A percentile compares a stretch with the other conserved stretches of the same genome.
These are phyloP conservation scores for Xestobium rufovillosum DNA, from an alignment of 2,888 invertebrate species.

Conservation along the genomic window DNA sequence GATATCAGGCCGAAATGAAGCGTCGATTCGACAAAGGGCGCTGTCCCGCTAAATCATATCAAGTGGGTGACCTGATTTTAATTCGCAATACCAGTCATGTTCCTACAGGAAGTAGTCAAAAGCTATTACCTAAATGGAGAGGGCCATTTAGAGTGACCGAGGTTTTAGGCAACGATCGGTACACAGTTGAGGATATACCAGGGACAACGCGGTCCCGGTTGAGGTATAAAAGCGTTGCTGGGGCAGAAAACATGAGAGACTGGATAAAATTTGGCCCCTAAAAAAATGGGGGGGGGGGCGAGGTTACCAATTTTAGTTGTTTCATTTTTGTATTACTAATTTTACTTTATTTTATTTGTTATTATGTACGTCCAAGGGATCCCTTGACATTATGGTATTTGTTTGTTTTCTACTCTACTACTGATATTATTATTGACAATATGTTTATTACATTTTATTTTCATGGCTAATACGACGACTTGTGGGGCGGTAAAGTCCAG, in stretches of 20 bases:
- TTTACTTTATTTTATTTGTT: no score
- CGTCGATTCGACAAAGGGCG: conserved; percentile 15
- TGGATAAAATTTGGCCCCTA: conserved; percentile 13
- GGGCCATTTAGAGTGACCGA: conserved; percentile 14
- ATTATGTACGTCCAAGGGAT: no score
- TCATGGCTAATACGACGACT: no score
- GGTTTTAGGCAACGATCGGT: conserved; percentile 12
- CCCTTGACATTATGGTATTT: no score
- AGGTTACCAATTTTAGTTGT: no score
- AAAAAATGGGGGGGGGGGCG: no score
- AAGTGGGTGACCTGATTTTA: conserved; percentile 16
- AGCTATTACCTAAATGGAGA: no score
- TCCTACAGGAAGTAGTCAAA: conserved; percentile 17
- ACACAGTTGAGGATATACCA: conserved; percentile 15
- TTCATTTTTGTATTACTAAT: no score
- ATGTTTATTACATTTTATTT: no score
- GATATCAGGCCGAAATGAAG: conserved; percentile 18
- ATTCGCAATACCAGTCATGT: conserved; percentile 11
- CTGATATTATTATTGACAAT: no score
- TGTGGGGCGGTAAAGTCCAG: no score
- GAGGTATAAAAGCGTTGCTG: conserved; percentile 12
- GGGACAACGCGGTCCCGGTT: conserved; percentile 13
- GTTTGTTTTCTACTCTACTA: no score
- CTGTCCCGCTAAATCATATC: conserved; percentile 5
- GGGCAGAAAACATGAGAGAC: conserved; percentile 15